phyloP scores from a whole-genome alignment of 2,797 vertebrate species.

The Hippopotamyrus pictus region DNA sequence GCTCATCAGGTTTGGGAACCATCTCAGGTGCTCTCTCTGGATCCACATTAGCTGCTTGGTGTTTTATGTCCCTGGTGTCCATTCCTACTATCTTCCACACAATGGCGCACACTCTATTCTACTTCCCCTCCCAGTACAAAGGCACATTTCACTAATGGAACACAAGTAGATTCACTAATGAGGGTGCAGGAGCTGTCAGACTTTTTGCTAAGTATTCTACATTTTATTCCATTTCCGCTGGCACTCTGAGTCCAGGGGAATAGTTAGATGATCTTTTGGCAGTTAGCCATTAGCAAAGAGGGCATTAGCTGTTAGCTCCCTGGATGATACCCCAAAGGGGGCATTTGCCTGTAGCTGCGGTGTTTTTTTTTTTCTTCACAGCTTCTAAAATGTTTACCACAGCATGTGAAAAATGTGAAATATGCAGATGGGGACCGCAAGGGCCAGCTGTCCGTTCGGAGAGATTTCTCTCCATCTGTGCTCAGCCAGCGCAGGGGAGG shows the following conservation, averaged over 20 bases:
- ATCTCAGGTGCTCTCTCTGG: background rate
- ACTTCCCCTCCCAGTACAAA: background rate
- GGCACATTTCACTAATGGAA: constrained; percentile 1
- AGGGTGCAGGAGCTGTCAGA: background rate
- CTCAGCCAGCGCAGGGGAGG: background rate
- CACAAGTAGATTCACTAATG: background rate
- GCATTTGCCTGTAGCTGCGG: background rate
- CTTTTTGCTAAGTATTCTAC: background rate
- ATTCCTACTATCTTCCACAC: background rate
- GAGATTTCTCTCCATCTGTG: background rate
- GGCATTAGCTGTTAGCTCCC: background rate
- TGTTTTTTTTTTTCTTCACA: background rate
- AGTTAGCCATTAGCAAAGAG: background rate
- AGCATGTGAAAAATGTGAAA: background rate
- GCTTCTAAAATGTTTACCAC: background rate
- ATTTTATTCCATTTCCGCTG: background rate
- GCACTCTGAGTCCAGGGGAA: background rate
- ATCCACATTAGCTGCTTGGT: background rate
- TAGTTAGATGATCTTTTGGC: background rate
- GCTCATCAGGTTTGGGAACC: background rate
- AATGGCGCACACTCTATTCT: background rate
- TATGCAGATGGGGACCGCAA: background rate
- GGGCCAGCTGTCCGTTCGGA: background rate
- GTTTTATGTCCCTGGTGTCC: background rate
- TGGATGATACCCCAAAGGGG: background rate